Evolutionary conservation across 2,797 vertebrate genomes (phyloP).

Genomic region (Falco berigora): DNA sequence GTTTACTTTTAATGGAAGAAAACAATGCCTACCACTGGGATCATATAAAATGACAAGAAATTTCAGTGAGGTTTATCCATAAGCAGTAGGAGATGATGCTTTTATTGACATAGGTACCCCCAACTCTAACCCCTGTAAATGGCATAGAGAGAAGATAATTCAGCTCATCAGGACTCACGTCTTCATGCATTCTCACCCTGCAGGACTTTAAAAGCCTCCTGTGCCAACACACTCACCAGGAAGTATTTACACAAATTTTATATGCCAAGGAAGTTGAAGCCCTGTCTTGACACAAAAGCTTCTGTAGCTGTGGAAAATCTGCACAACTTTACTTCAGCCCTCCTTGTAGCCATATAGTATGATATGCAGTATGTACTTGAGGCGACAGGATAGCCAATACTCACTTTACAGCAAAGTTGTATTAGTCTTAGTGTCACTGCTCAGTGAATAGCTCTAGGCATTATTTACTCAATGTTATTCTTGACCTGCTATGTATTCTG

Average conservation of each 20-base stretch:
- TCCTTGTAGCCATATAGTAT: not conserved
- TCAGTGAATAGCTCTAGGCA: not conserved
- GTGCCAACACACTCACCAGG: not conserved
- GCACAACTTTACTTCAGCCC: not conserved
- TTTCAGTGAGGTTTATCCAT: not conserved
- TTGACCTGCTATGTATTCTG: not conserved
- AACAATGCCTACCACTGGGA: not conserved
- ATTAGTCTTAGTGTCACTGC: not conserved
- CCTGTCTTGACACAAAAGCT: not conserved
- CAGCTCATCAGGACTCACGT: not conserved
- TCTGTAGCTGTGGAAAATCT: not conserved
- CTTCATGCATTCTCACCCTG: not conserved
- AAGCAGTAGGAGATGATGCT: not conserved
- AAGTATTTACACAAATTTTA: not conserved
- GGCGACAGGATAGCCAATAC: not conserved
- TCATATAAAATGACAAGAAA: not conserved
- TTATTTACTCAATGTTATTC: conserved; percentile 16
- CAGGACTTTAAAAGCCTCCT: not conserved
- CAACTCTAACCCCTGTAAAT: not conserved
- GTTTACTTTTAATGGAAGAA: not conserved
- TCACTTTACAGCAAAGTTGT: not conserved
- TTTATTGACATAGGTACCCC: not conserved
- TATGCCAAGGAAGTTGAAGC: not conserved
- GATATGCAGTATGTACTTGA: not conserved
- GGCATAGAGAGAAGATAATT: not conserved